Base-by-base conservation (phyloP, 1,140 invertebrate species). In the Brachionus manjavacas region DNA sequence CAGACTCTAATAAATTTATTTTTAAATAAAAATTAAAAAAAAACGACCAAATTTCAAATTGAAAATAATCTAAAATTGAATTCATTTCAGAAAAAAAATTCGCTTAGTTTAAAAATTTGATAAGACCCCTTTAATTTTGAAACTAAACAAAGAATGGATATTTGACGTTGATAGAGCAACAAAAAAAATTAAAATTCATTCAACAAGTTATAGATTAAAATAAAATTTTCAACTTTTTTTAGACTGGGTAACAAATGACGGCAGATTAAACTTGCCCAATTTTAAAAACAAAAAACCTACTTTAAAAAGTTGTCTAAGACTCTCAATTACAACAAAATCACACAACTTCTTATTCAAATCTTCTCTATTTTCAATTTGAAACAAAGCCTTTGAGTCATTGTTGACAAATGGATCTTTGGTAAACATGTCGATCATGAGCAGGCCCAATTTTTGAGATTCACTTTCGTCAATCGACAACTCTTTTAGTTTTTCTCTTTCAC, bases 401-500 rank as follows among this genome's bases (percentile, higher is more conserved):
- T 8, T 25, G 8, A 20, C 52, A 60, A 60, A 60, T 20, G 52
- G 52, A 8, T 60, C 52, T 4, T 60, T 60, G 16, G 20, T n/a
- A 9, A 60, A 60, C 52, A 60, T 60, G 52, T 20, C 9, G 16
- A 60, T 60, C 52, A 60, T 60, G 16, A 60, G 52, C 16, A 60
- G 20, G 9, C 52, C 52, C n/a, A 60, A n/a, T n/a, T 70, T 39
- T 35, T 70, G 25, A 12, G 20, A 60, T 20, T 64, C 79, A 35
- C 14, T 81, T 60, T 64, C 39, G 28, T 60, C 52, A 12, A 43
- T 81, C 0, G 64, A 43, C n/a, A 60, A 64, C 31, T 68, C 64
- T 60, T 35, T 81, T 1, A 81, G 52, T 68, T 81, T 68, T 25
- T 81, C 79, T 20, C 52, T 60, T 43, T 81, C 79, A 12, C 31